A percentile compares a stretch with the other conserved stretches of the same genome.
These are phyloP conservation scores for Pteromalus puparum DNA, from an alignment of 1,140 invertebrate species.

Conservation along the genomic window DNA sequence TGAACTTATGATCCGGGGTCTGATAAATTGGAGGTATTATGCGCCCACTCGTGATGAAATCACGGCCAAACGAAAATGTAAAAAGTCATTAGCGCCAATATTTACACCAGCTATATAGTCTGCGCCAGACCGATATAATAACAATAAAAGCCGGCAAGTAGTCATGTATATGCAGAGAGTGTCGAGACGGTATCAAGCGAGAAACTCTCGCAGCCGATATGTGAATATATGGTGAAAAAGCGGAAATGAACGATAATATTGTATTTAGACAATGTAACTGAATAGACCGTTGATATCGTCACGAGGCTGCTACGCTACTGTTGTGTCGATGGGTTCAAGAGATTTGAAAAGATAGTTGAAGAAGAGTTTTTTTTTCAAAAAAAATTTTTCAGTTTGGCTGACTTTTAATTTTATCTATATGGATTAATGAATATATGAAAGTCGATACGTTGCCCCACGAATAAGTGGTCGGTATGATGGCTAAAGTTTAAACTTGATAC, in stretches of 20 bases:
- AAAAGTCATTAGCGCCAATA: not conserved
- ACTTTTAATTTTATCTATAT: not conserved
- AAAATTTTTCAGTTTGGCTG: not conserved
- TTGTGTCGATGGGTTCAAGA: not conserved
- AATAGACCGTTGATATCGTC: not conserved
- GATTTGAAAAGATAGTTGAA: not conserved
- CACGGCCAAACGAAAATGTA: not conserved
- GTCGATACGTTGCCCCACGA: too few species aligned
- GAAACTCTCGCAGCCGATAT: not conserved
- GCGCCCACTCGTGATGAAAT: not conserved
- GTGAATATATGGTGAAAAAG: not conserved
- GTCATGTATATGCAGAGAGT: not conserved
- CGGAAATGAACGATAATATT: conserved; percentile 5
- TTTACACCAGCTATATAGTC: not conserved
- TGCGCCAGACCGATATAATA: not conserved
- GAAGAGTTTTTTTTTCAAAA: not conserved
- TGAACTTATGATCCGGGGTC: too few species aligned
- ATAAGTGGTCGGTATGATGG: too few species aligned
- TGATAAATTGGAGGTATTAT: too few species aligned
- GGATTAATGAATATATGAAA: not conserved
- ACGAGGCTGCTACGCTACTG: not conserved
- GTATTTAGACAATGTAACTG: not conserved
- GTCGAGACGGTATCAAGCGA: not conserved
- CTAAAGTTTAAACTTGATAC: conserved; percentile 18
- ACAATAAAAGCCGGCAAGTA: too few species aligned